Base-by-base conservation (phyloP, 2,113 vertebrate genomes). In the Dipodomys ordii region DNA sequence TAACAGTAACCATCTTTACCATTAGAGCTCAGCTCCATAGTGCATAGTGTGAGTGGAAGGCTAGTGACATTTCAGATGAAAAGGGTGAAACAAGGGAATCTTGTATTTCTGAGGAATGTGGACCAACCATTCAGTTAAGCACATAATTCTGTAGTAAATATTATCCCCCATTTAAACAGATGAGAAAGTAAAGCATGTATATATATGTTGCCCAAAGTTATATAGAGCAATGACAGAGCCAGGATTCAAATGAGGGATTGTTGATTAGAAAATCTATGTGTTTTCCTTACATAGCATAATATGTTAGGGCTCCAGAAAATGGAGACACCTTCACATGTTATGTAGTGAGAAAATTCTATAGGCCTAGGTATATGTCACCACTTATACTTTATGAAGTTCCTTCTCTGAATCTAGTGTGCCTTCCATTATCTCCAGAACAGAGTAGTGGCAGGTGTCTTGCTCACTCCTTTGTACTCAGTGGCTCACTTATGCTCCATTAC, bases 121-220 rank as follows among this genome's bases (percentile, higher is more conserved):
- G 27, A 64, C 6, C 71, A 88, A 18, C 78, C 20, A 27, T 27
- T 86, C 30, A 88, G 74, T 64, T 64, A 82, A 91, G 68, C n/a
- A 87, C 49, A 73, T 27, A 74, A 32, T 22, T 60, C 3, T 67
- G 57, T 65, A 65, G 84, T 78, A 30, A 53, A 44, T 27, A 11
- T 64, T 27, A 60, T 39, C 25, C 35, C 39, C 30, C 72, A 85
- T 92, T 90, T 87, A 77, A 81, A 88, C 12, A 90, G 71, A 81
- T 28, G 32, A 88, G 23, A 49, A 69, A 81, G 53, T 27, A 30
- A 94, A 87, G n/a, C 73, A 35, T 76, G 72, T 84, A 77, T 62
- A 32, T 32, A 25, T 78, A 65, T 39, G 44, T 93, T 87, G 49
- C 6, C 67, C 35, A 77, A 78, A 60, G 27, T 78, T 27, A 81